These are phyloP conservation scores for Cheilosia scutellata DNA, from an alignment of 2,888 invertebrate genomes.

Conservation along the genomic window DNA sequence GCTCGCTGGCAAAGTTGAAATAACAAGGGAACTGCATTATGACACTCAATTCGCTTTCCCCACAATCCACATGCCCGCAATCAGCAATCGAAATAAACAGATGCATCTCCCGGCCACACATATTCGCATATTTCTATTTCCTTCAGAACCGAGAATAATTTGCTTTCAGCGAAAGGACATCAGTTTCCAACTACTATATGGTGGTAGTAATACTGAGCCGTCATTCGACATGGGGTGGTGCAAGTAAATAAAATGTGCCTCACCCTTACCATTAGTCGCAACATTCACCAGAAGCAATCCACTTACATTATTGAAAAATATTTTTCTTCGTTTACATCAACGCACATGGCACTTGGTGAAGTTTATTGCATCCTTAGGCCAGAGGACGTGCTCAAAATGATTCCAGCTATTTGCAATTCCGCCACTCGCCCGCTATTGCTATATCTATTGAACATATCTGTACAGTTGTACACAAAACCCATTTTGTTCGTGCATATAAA, in stretches of 20 bases:
- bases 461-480: conserved; percentile 1
- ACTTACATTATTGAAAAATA: conserved; percentile 73
- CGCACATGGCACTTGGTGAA: conserved; percentile 64
- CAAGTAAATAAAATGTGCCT: conserved; percentile 28
- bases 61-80: conserved; percentile 16
- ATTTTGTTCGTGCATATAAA: conserved; percentile 1
- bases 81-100: conserved; percentile 26
- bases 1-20: background rate
- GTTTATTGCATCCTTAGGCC: conserved; percentile 70
- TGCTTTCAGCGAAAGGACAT: conserved; percentile 15
- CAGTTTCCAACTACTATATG: background rate
- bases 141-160: conserved; percentile 12
- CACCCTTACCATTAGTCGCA: conserved; percentile 34
- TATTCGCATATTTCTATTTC: background rate
- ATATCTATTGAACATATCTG: conserved; percentile 12
- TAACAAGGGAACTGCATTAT: conserved; percentile 50
- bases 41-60: conserved; percentile 33
- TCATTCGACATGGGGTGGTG: conserved; percentile 1
- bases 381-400: conserved; percentile 68
- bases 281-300: conserved; percentile 28
- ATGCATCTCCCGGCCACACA: background rate
- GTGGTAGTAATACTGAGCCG: no score
- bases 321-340: conserved; percentile 73
- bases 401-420: conserved; percentile 59
- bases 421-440: background rate